phyloP scores from a whole-genome alignment of 2,888 invertebrate species.

The Zaprionus obscuricornis region DNA sequence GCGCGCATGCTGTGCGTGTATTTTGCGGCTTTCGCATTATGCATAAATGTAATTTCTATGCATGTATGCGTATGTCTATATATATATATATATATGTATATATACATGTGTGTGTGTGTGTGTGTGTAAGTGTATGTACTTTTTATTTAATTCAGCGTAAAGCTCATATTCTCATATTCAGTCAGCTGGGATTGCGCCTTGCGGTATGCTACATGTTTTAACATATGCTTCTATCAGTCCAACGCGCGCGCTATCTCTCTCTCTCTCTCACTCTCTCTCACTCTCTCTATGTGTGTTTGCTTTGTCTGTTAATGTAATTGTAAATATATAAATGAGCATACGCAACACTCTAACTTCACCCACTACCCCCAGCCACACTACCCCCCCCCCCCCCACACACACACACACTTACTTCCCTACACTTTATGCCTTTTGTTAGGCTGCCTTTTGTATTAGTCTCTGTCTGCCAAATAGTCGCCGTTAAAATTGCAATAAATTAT shows the following conservation, averaged over 20 bases:
- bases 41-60: conserved; percentile 47
- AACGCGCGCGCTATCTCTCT: too few relatives aligned
- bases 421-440: too few relatives aligned
- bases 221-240: conserved; percentile 52
- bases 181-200: conserved; percentile 73
- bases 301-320: conserved; percentile 29
- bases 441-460: too few relatives aligned
- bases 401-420: too few relatives aligned
- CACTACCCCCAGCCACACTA: background rate
- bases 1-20: conserved; percentile 41
- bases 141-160: conserved; percentile 56
- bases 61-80: too few relatives aligned
- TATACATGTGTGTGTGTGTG: background rate
- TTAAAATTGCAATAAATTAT: conserved; percentile 54
- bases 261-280: too few relatives aligned
- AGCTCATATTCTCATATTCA: conserved; percentile 51
- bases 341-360: too few relatives aligned
- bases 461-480: conserved; percentile 15
- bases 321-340: conserved; percentile 15
- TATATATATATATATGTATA: too few relatives aligned
- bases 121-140: background rate
- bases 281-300: conserved; percentile 14
- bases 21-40: conserved; percentile 48
- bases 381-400: background rate
- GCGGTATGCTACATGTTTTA: conserved; percentile 60